These are phyloP conservation scores for Anguilla rostrata DNA, from an alignment of 2,113 vertebrate species.

Conservation along the genomic window DNA sequence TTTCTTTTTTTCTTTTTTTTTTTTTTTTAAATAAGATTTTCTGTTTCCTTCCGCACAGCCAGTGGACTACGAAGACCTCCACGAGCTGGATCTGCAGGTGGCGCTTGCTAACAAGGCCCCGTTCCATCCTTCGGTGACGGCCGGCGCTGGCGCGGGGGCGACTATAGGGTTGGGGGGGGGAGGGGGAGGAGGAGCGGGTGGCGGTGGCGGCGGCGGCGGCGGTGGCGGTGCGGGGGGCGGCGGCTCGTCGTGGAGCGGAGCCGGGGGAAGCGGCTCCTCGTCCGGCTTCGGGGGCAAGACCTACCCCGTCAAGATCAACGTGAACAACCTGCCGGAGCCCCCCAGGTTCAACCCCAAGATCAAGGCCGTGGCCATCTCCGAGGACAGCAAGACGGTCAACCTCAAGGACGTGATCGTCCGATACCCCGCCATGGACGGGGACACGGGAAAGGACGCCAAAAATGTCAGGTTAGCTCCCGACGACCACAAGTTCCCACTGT, in stretches of 20 bases:
- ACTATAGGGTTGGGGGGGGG: accelerated
- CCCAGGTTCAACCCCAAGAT: constrained; percentile 74
- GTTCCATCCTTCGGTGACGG: not conserved
- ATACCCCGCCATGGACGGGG: constrained; percentile 77
- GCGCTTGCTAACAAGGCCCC: constrained; percentile 69
- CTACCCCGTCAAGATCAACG: constrained; percentile 71
- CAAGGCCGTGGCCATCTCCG: constrained; percentile 65
- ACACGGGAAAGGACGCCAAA: constrained; percentile 75
- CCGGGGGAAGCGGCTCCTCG: not conserved
- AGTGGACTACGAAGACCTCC: constrained; percentile 82
- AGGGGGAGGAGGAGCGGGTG: not conserved
- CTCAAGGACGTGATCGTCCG: constrained; percentile 59
- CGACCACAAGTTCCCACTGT: too few relatives aligned
- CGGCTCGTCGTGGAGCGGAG: not conserved
- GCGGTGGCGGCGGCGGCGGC: not conserved
- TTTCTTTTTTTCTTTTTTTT: too few relatives aligned
- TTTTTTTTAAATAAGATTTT: not conserved
- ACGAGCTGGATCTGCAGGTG: constrained; percentile 69
- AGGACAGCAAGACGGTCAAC: constrained; percentile 48
- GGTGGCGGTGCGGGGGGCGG: constrained; percentile 40
- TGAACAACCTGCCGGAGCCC: constrained; percentile 80
- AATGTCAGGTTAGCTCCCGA: constrained; percentile 77
- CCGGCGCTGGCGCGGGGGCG: not conserved
- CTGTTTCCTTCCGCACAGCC: constrained; percentile 63
- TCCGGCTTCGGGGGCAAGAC: constrained; percentile 25